Evolutionary conservation across 2,113 vertebrate genomes (phyloP).

Genomic region (Zosterops borbonicus): DNA sequence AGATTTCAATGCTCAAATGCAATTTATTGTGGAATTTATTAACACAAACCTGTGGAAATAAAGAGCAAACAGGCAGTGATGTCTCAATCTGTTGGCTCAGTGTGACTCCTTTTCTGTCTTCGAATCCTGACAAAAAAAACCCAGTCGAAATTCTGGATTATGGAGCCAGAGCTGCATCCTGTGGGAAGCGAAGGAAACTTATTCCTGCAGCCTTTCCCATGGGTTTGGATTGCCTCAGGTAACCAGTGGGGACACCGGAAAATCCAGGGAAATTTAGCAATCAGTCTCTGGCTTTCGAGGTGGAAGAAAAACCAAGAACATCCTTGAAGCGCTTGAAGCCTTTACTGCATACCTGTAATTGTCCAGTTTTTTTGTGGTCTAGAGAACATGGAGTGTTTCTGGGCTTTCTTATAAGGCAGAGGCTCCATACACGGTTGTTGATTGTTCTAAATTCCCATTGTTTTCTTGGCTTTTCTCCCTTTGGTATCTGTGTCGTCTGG

Average conservation of each 20-base stretch:
- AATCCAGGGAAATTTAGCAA: conserved; percentile 43
- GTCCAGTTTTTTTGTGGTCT: conserved; percentile 81
- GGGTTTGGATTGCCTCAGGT: conserved; percentile 69
- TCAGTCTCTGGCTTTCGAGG: conserved; percentile 57
- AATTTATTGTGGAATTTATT: neutral
- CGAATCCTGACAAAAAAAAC: neutral
- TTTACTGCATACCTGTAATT: conserved; percentile 96
- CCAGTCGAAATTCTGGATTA: neutral
- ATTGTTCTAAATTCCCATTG: conserved; percentile 99
- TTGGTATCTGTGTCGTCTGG: conserved; percentile 99
- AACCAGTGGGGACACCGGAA: conserved; percentile 26
- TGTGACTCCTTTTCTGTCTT: neutral
- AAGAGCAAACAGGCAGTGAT: neutral
- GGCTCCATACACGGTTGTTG: conserved; percentile 90
- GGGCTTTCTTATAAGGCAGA: conserved; percentile 92
- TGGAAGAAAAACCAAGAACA: conserved; percentile 74
- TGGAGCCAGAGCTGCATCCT: neutral
- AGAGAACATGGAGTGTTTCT: conserved; percentile 87
- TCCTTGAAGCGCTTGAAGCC: conserved; percentile 50
- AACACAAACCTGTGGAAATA: neutral
- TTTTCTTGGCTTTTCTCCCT: conserved; percentile 99
- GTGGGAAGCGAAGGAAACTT: neutral
- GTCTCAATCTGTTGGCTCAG: neutral
- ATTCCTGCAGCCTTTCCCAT: conserved; percentile 32
- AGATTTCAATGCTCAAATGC: neutral